Evolutionary conservation across 2,113 vertebrate species (phyloP).

Genomic region (Podarcis cretensis): DNA sequence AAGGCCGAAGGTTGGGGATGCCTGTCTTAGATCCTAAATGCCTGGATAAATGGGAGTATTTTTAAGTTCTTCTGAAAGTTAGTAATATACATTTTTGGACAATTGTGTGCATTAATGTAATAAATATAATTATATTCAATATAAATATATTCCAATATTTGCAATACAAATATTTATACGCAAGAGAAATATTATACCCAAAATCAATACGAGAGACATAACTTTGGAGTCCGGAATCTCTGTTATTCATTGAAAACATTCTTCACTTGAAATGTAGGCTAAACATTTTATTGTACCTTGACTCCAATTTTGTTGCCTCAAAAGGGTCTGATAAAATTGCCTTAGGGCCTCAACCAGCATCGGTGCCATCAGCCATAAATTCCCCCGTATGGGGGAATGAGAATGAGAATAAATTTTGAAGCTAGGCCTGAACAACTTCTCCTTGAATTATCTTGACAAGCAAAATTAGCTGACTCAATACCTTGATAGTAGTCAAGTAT

Average conservation of each 20-base stretch:
- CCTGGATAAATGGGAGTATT: too few relatives aligned
- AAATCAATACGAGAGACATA: too few relatives aligned
- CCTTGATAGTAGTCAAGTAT: neutral
- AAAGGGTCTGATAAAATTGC: neutral
- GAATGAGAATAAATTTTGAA: neutral
- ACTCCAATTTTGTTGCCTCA: neutral
- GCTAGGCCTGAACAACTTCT: neutral
- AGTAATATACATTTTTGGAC: too few relatives aligned
- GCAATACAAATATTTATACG: too few relatives aligned
- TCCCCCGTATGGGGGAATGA: neutral
- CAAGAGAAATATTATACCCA: too few relatives aligned
- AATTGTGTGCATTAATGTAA: too few relatives aligned
- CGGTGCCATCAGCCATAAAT: neutral
- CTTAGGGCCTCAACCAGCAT: neutral
- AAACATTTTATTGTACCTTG: neutral
- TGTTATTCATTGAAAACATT: neutral
- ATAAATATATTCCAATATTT: too few relatives aligned
- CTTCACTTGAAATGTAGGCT: neutral
- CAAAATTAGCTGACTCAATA: neutral
- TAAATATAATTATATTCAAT: too few relatives aligned
- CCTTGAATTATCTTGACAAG: neutral
- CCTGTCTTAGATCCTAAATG: too few relatives aligned
- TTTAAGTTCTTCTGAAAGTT: too few relatives aligned
- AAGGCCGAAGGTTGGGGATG: too few relatives aligned
- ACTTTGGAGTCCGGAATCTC: too few relatives aligned